phyloP scores from a whole-genome alignment of 2,888 invertebrate species.

The Tetragonisca angustula region DNA sequence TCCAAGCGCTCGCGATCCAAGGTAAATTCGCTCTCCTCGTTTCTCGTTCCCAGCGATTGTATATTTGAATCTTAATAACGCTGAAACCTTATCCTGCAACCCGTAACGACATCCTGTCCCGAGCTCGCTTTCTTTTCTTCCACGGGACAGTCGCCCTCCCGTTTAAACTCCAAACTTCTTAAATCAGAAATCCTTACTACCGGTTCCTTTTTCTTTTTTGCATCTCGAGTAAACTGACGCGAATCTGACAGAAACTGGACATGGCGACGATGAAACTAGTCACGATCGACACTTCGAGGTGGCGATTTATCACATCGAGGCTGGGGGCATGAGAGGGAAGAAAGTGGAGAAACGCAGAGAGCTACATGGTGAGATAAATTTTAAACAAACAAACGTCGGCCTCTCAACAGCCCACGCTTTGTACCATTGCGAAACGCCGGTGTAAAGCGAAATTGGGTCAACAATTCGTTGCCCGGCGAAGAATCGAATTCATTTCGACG shows the following conservation, averaged over 20 bases:
- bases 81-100: background rate
- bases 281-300: background rate
- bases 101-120: background rate
- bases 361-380: slow-evolving; percentile 41
- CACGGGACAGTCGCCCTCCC: background rate
- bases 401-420: slow-evolving; percentile 1
- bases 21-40: background rate
- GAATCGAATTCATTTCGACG: slow-evolving; percentile 20
- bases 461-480: background rate
- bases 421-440: slow-evolving; percentile 1
- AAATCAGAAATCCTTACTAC: background rate
- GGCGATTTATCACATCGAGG: slow-evolving; percentile 22
- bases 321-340: too few relatives aligned
- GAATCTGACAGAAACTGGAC: slow-evolving; percentile 9
- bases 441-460: slow-evolving; percentile 27
- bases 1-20: background rate
- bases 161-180: background rate
- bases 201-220: too few relatives aligned
- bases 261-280: slow-evolving; percentile 5
- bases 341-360: background rate
- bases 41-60: background rate
- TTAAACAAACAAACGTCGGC: slow-evolving; percentile 27
- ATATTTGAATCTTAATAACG: background rate
- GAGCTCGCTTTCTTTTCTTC: background rate
- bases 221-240: background rate